Evolutionary conservation across 2,797 vertebrate genomes (phyloP).

Genomic region (Acanthis flammea): DNA sequence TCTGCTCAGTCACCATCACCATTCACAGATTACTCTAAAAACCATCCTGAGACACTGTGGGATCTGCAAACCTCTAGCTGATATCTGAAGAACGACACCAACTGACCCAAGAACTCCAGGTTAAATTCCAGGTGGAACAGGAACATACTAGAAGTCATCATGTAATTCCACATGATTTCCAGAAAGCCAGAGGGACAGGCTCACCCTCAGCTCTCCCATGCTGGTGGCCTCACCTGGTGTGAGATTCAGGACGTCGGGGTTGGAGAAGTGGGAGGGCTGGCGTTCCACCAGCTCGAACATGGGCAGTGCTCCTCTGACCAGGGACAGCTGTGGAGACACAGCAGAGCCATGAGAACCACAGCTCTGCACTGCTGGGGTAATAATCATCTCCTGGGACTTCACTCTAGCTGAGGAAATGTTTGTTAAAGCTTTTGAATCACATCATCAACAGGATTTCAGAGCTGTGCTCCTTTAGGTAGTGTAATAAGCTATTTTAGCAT

Average conservation of each 20-base stretch:
- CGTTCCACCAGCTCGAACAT: conserved; percentile 97
- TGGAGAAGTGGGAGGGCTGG: conserved; percentile 91
- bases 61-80: background rate
- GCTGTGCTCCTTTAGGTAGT: background rate
- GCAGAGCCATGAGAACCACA: background rate
- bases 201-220: background rate
- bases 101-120: background rate
- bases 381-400: background rate
- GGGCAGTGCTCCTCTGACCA: conserved; percentile 86
- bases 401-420: background rate
- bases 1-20: background rate
- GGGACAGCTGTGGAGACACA: conserved; percentile 81
- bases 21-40: background rate
- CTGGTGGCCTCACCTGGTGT: conserved; percentile 84
- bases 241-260: conserved; percentile 89
- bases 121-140: background rate
- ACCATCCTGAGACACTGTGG: background rate
- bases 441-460: background rate
- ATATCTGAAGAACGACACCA: background rate
- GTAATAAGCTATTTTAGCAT: background rate
- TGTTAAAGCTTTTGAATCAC: background rate
- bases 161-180: background rate
- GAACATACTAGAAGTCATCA: background rate
- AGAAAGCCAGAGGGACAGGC: background rate
- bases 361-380: background rate